phyloP scores from a whole-genome alignment of 1,140 invertebrate species.

The Scaptodrosophila lebanonensis region DNA sequence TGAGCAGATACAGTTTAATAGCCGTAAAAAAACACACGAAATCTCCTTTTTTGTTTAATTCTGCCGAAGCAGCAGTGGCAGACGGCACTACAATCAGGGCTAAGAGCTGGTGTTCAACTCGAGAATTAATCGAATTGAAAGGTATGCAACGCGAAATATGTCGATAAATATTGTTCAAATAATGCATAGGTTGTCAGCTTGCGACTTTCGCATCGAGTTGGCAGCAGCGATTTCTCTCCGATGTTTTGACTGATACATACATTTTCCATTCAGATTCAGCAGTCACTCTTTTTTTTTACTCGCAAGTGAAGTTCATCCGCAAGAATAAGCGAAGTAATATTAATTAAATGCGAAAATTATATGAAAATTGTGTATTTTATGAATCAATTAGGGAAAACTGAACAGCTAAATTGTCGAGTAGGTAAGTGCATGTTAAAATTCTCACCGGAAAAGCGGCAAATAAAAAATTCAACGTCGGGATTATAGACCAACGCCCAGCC shows the following conservation, averaged over 20 bases:
- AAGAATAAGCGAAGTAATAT: constrained; percentile 50
- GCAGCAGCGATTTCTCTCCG: constrained; percentile 25
- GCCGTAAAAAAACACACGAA: no score
- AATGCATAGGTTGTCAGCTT: no score
- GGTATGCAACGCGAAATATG: no score
- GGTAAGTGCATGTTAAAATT: constrained; percentile 56
- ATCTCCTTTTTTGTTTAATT: no score
- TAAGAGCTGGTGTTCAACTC: no score
- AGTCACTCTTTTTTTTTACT: constrained; percentile 57
- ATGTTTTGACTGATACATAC: constrained; percentile 64
- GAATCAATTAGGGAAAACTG: constrained; percentile 61
- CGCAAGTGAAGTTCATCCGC: constrained; percentile 59
- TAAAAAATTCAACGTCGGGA: constrained; percentile 37
- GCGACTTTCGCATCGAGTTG: constrained; percentile 12
- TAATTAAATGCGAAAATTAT: constrained; percentile 55
- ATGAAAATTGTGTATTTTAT: constrained; percentile 64
- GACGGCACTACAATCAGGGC: no score
- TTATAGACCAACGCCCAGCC: constrained; percentile 68
- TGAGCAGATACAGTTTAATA: no score
- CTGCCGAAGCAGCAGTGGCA: no score
- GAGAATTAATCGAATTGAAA: no score
- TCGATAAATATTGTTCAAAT: no score
- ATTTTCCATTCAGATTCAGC: constrained; percentile 54
- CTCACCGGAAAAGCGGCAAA: constrained; percentile 30
- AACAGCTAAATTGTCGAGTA: constrained; percentile 62